These are phyloP conservation scores for Epinephelus awoara DNA, from an alignment of 2,797 vertebrate genomes.

Conservation along the genomic window DNA sequence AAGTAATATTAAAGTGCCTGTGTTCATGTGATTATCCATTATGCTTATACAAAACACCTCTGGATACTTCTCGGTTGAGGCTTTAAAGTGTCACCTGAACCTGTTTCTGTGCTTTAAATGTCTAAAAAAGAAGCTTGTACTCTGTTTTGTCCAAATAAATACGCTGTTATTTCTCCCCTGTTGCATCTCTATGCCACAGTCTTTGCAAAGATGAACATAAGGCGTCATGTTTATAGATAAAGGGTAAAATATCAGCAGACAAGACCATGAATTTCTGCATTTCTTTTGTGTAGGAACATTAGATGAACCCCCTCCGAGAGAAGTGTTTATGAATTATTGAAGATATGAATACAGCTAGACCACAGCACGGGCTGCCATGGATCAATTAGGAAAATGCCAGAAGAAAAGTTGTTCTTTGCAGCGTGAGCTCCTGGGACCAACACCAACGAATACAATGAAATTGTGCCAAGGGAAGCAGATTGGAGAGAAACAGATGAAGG, in stretches of 20 bases:
- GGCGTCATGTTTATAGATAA: conserved; percentile 22
- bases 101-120: neutral
- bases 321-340: conserved; percentile 77
- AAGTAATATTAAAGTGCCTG: no score
- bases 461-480: conserved; percentile 65
- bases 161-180: neutral
- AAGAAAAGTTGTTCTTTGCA: conserved; percentile 70
- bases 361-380: conserved; percentile 54
- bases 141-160: conserved; percentile 4
- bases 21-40: neutral
- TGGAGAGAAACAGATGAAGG: conserved; percentile 52
- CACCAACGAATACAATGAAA: conserved; percentile 67
- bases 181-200: neutral
- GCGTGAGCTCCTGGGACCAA: conserved; percentile 69
- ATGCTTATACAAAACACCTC: neutral
- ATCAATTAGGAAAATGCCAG: conserved; percentile 83
- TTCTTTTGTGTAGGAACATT: conserved; percentile 48
- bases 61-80: neutral
- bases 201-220: conserved; percentile 16
- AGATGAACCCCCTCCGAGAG: conserved; percentile 49
- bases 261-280: conserved; percentile 34
- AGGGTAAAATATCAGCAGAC: conserved; percentile 29
- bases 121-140: neutral
- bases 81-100: neutral
- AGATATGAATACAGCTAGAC: conserved; percentile 61